Base-by-base conservation (phyloP, 92 coral and sea anemone species). In the Muricea muricata region DNA sequence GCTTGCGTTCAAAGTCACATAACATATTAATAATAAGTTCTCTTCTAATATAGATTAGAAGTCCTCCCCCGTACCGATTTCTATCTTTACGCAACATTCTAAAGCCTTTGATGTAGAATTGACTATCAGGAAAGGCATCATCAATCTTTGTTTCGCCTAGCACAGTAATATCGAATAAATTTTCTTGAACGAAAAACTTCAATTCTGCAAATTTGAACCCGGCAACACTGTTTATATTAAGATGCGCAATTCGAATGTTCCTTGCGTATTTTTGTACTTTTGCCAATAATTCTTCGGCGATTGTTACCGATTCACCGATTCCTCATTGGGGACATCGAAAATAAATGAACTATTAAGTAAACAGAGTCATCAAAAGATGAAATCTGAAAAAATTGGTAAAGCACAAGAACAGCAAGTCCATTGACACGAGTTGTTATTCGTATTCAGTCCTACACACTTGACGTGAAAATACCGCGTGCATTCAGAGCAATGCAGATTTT, bases 41-140 rank as follows among this genome's bases (percentile, higher is more conserved):
- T 39, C 84, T 79, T 79, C 75, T 35, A 9, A 58, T 79, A 31
- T 79, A 79, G 20, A 79, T 60, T n/a, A 79, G 70, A 39, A 79
- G 84, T 57, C 74, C 84, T 55, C 84, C 73, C 31, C 74, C 20
- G 33, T 57, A 57, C 26, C 84, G 31, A 57, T 79, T 47, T 37
- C 58, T 25, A 57, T 79, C 70, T 37, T 79, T 25, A 17, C 84
- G 9, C 31, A 80, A 6, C 47, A 80, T 54, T 35, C 73, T 61
- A 35, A 52, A 61, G 34, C 84, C 84, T 39, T 79, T 79, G 72
- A 79, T 79, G 55, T 56, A 79, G 55, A 79, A 79, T 29, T 76
- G 82, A 52, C 71, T 57, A 52, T 79, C 74, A 39, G 73, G 73
- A 52, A 79, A 79, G 35, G 84, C 40, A 26, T 30, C 45, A 52